phyloP scores from a whole-genome alignment of 2,888 invertebrate genomes.

The Leucophenga maculata region DNA sequence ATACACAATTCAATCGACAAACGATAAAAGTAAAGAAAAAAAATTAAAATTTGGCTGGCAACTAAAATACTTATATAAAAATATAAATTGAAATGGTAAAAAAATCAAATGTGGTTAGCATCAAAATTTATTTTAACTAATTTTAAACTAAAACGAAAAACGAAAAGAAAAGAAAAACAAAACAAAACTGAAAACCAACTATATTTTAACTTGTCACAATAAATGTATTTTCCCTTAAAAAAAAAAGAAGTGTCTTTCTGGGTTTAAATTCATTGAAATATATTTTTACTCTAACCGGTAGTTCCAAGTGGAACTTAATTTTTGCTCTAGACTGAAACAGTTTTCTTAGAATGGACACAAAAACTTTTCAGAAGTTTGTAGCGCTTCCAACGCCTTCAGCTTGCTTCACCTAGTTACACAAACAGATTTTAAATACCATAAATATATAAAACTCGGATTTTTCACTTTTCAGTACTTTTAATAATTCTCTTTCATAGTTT shows the following conservation, averaged over 20 bases:
- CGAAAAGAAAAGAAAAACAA: conserved; percentile 13
- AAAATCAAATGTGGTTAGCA: conserved; percentile 24
- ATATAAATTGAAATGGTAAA: background rate
- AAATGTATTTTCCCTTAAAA: conserved; percentile 67
- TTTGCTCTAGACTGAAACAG: no score
- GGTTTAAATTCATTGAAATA: no score
- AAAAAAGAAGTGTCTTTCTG: conserved; percentile 5
- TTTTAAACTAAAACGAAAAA: conserved; percentile 34
- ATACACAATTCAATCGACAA: background rate
- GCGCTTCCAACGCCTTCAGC: no score
- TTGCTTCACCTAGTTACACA: no score
- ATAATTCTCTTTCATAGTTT: no score
- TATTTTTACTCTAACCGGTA: no score
- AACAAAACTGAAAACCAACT: conserved; percentile 38
- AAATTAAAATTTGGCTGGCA: background rate
- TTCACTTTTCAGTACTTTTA: no score
- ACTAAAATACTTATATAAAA: background rate
- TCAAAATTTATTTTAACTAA: conserved; percentile 36
- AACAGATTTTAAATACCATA: no score
- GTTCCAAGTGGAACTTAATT: no score
- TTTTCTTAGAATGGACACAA: no score
- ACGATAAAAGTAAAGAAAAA: background rate
- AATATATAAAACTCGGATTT: no score
- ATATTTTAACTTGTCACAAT: conserved; percentile 55
- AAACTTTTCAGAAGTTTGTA: no score